These are phyloP conservation scores for Spodoptera picta DNA, from an alignment of 2,888 invertebrate species.

Conservation along the genomic window DNA sequence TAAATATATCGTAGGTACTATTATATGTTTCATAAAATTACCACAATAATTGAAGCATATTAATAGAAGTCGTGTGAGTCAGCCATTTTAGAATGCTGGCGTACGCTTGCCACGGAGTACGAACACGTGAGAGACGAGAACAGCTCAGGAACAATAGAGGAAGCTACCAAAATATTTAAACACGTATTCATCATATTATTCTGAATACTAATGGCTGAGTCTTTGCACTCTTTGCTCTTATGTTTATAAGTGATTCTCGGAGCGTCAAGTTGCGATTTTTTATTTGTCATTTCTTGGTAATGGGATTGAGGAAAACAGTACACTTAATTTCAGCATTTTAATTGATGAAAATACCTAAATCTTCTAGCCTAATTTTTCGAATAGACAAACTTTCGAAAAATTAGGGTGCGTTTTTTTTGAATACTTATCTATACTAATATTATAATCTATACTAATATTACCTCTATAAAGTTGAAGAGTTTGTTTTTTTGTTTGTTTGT, in stretches of 20 bases:
- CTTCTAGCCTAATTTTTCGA: no score
- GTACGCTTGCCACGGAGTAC: slow-evolving; percentile 11
- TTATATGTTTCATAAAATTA: slow-evolving; percentile 25
- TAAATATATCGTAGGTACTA: background rate
- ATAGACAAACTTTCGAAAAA: no score
- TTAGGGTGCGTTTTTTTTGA: no score
- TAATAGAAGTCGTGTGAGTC: slow-evolving; percentile 41
- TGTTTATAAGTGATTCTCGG: background rate
- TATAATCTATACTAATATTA: no score
- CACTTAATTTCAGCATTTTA: no score
- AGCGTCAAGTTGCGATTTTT: background rate
- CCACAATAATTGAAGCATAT: slow-evolving; percentile 37
- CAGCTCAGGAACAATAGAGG: slow-evolving; percentile 25
- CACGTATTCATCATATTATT: slow-evolving; percentile 1
- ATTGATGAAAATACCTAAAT: no score
- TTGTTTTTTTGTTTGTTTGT: no score
- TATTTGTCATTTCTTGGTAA: no score
- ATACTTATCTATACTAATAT: no score
- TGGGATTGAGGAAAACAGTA: no score
- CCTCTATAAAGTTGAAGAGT: no score
- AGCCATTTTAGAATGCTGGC: slow-evolving; percentile 28
- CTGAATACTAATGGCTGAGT: background rate
- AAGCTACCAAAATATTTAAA: slow-evolving; percentile 9
- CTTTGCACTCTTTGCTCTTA: background rate
- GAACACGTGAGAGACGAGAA: slow-evolving; percentile 10